Conservation (phyloP, 92 coral and sea anemone genomes). For the Muricea muricata region DNA sequence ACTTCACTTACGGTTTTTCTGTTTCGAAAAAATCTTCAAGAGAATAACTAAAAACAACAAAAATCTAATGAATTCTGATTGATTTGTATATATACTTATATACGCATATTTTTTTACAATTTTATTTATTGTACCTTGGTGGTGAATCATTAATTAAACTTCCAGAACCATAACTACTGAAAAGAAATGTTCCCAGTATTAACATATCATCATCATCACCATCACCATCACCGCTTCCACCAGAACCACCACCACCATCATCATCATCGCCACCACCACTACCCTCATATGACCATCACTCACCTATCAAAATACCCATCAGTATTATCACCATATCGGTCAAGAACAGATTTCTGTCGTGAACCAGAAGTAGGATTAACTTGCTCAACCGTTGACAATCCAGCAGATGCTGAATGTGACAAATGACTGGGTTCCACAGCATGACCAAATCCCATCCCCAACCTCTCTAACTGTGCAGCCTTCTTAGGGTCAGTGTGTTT, state of each 20-base stretch:
- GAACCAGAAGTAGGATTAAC: conserved; percentile 70
- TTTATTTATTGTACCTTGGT: conserved; percentile 36
- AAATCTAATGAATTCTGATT: neutral
- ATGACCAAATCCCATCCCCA: conserved; percentile 92
- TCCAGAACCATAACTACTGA: neutral
- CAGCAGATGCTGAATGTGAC: conserved; percentile 97
- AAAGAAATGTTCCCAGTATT: neutral
- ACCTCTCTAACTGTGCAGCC: conserved; percentile 92
- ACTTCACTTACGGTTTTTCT: conserved; percentile 29
- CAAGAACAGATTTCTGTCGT: conserved; percentile 66
- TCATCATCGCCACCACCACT: conserved; percentile 74
- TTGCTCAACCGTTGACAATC: conserved; percentile 92
- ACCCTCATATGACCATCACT: conserved; percentile 19
- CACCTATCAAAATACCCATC: conserved; percentile 92
- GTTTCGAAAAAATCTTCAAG: conserved; percentile 37
- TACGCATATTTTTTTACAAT: no score
- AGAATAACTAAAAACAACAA: conserved; percentile 1
- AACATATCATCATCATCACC: conserved; percentile 54
- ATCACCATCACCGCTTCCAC: neutral
- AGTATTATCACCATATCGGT: conserved; percentile 67
- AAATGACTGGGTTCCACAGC: conserved; percentile 71
- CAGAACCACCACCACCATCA: conserved; percentile 27
- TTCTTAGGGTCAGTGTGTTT: conserved; percentile 92
- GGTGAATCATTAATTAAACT: conserved; percentile 32
- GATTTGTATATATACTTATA: no score